These are phyloP conservation scores for Galerucella nymphaeae DNA, from an alignment of 2,888 invertebrate species.

Conservation along the genomic window DNA sequence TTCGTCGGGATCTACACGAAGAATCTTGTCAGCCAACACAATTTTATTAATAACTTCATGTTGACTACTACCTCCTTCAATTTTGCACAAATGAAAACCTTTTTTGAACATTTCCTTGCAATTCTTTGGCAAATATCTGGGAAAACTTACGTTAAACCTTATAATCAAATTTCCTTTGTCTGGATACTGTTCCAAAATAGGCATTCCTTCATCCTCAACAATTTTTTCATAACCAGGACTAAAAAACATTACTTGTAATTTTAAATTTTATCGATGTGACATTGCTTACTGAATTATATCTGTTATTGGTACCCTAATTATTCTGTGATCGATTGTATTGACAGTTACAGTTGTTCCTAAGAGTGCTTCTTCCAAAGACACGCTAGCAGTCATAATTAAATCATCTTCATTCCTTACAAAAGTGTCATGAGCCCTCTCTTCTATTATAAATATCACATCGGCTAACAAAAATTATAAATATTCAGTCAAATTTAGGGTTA, in stretches of 20 bases:
- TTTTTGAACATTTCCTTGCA: constrained; percentile 63
- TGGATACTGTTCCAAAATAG: constrained; percentile 71
- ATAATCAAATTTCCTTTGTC: constrained; percentile 78
- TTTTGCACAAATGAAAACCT: constrained; percentile 61
- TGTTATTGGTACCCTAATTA: constrained; percentile 75
- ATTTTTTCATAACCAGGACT: constrained; percentile 76
- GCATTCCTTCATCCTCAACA: constrained; percentile 79
- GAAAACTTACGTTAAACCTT: constrained; percentile 73
- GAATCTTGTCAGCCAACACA: constrained; percentile 64
- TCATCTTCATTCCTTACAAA: constrained; percentile 77
- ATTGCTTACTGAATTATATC: constrained; percentile 73
- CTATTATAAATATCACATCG: constrained; percentile 79
- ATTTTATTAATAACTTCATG: constrained; percentile 63
- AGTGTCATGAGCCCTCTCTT: constrained; percentile 76
- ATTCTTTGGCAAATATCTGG: constrained; percentile 66
- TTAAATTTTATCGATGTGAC: neutral
- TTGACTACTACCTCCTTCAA: constrained; percentile 57
- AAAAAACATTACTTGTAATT: constrained; percentile 43
- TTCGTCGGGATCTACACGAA: constrained; percentile 62
- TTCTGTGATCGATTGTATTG: constrained; percentile 77
- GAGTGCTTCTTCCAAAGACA: constrained; percentile 78
- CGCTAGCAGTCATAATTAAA: constrained; percentile 71
- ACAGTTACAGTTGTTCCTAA: constrained; percentile 76
- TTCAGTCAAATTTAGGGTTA: no score
- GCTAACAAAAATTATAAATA: constrained; percentile 64